Evolutionary conservation across 2,888 invertebrate genomes (phyloP).

Genomic region (Machimus atricapillus): DNA sequence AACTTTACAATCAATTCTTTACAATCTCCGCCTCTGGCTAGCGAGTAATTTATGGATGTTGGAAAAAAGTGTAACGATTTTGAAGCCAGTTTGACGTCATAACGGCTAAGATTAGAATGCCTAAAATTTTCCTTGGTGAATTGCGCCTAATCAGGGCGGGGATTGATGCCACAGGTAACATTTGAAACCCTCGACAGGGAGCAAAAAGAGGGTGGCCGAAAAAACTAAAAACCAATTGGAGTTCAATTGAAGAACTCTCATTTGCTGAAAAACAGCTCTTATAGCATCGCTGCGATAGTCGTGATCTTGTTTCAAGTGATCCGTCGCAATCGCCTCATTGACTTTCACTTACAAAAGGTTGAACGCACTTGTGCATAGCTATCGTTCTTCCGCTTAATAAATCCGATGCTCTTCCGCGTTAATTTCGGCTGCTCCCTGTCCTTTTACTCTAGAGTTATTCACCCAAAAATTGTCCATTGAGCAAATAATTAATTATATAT

Average conservation of each 20-base stretch:
- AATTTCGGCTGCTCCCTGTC: background rate
- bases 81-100: background rate
- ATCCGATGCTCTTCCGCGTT: slow-evolving; percentile 9
- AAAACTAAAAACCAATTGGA: background rate
- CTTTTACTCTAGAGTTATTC: background rate
- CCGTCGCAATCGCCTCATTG: slow-evolving; percentile 1
- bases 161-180: background rate
- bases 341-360: slow-evolving; percentile 28
- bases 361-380: slow-evolving; percentile 21
- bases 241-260: background rate
- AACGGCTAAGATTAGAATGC: background rate
- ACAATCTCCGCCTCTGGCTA: background rate
- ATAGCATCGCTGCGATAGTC: background rate
- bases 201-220: background rate
- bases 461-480: background rate
- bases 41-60: background rate
- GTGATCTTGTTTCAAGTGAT: slow-evolving; percentile 11
- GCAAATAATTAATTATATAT: background rate
- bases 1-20: background rate
- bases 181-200: background rate
- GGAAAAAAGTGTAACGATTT: background rate
- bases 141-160: background rate
- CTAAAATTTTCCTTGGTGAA: background rate
- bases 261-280: background rate
- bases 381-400: slow-evolving; percentile 12